Percentiles rank a stretch among this genome's conserved stretches.
phyloP scores from a whole-genome alignment of 2,888 invertebrate genomes.

The Chymomyza amoena region DNA sequence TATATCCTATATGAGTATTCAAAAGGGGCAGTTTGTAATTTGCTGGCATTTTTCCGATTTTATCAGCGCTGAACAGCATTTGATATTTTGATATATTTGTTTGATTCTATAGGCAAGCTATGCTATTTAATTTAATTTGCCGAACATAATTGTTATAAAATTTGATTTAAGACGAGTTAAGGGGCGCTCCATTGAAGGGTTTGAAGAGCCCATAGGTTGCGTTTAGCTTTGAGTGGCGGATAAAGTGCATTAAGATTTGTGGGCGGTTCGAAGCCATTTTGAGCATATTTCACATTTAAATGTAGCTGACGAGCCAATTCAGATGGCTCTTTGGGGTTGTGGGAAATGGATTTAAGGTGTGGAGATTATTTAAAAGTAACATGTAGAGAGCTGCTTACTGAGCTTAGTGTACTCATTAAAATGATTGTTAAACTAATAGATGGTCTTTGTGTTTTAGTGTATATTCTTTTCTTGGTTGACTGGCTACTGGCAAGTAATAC shows the following conservation, averaged over 20 bases:
- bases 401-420: background rate
- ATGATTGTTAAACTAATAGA: background rate
- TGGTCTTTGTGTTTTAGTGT: too few relatives aligned
- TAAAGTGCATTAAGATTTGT: background rate
- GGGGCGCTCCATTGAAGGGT: background rate
- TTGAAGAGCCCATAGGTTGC: background rate
- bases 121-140: slow-evolving; percentile 61
- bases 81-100: slow-evolving; percentile 65
- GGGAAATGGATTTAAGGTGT: too few relatives aligned
- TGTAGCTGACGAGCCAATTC: background rate
- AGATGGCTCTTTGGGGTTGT: background rate
- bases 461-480: too few relatives aligned
- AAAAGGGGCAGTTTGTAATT: slow-evolving; percentile 56
- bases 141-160: slow-evolving; percentile 53
- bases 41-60: slow-evolving; percentile 67
- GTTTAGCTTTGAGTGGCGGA: background rate
- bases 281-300: slow-evolving; percentile 26
- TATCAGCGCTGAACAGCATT: slow-evolving; percentile 37
- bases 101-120: slow-evolving; percentile 35
- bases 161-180: slow-evolving; percentile 39
- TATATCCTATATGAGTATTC: slow-evolving; percentile 6
- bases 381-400: background rate
- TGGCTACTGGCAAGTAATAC: too few relatives aligned
- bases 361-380: background rate
- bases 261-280: slow-evolving; percentile 30